Evolutionary conservation across 2,113 vertebrate species (phyloP).

Genomic region (Paratilapia polleni): DNA sequence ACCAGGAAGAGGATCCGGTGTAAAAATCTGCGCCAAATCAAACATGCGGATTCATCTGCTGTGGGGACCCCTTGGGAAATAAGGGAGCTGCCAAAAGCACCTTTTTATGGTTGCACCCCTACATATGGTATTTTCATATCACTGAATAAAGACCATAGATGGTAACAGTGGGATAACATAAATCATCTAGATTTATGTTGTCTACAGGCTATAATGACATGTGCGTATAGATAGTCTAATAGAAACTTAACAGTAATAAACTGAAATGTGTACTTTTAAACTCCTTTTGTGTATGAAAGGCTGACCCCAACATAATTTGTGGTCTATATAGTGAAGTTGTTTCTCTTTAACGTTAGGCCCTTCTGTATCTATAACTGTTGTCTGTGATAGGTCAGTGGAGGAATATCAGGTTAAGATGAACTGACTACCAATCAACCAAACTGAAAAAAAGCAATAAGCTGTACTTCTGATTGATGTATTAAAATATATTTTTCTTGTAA

Average conservation of each 20-base stretch:
- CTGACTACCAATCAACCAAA: neutral
- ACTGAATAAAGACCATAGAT: neutral
- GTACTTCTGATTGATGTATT: neutral
- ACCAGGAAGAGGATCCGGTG: too few species aligned
- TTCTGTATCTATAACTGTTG: neutral
- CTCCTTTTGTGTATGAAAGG: neutral
- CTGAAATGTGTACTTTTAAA: neutral
- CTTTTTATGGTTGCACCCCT: neutral
- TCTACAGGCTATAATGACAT: neutral
- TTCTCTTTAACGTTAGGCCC: neutral
- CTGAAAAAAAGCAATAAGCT: too few species aligned
- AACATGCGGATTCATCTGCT: too few species aligned
- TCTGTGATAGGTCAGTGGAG: neutral
- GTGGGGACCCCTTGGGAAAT: too few species aligned
- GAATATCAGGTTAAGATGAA: neutral
- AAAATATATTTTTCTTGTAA: slow-evolving; percentile 1
- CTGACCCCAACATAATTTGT: neutral
- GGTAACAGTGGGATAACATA: neutral
- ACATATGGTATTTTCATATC: neutral
- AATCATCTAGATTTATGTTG: neutral
- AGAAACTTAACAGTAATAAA: neutral
- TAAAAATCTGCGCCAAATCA: too few species aligned
- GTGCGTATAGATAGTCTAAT: neutral
- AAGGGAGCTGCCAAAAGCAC: too few species aligned
- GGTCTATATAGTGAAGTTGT: neutral